Base-by-base conservation (phyloP, 2,113 vertebrate species). In the Myotis yumanensis region DNA sequence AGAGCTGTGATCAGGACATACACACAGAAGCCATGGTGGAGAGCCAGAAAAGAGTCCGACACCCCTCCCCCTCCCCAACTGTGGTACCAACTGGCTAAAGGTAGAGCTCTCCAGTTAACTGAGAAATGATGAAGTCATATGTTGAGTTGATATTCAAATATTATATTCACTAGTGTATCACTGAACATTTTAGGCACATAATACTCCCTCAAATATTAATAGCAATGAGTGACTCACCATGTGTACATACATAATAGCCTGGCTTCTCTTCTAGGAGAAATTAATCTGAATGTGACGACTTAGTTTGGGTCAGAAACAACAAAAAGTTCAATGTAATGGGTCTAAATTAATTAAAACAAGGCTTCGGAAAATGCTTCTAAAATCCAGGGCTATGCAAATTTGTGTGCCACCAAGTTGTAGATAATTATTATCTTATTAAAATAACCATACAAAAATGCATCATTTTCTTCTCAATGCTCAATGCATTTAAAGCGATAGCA, bases 301-400 rank as follows among this genome's bases (percentile, higher is more conserved):
- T 77, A 69, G n/a, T 92, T 69, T 83, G 20, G 86, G 7, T 64
- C 57, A 75, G 66, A 85, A 96, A 85, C 35, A 93, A n/a, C 82
- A 71, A 86, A 35, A 68, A 80, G 35, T 82, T 59, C 59, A 90
- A 90, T 77, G 28, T 59, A 80, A 81, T 77, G 32, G 23, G 28
- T 52, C 69, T 83, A n/a, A 43, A 22, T 57, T 87, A 72, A 90
- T 77, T 83, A 71, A 93, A 90, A 72, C 20, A 88, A 96, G 11
- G 1, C 37, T 75, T 62, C 57, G 30, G 40, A n/a, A 73, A 57
- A 68, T 89, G 16, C 48, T 51, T 86, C 52, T 73, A 72, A 91
- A 79, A 95, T 54, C 30, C 51, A 43, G 16, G 25, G 48, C 11
- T 64, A 16, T 82, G 54, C 46, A 77, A 30, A 84, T 72, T 51